Base-by-base conservation (phyloP, 2,113 vertebrate species). In the Sylvia atricapilla region DNA sequence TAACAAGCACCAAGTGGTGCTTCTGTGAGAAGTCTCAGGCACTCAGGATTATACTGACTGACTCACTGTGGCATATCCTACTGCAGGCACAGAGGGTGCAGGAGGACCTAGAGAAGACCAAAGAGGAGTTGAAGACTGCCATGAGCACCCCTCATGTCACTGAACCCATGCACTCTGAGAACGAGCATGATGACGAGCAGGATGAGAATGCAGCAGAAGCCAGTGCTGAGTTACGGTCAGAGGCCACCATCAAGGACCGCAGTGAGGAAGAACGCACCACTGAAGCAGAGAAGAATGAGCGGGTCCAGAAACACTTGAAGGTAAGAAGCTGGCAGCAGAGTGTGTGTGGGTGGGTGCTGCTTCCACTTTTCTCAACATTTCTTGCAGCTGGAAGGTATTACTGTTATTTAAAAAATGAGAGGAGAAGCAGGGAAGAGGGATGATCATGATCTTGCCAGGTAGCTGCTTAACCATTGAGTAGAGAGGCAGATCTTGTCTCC, bases 181-280 rank as follows among this genome's bases (percentile, higher is more conserved):
- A 99, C 2, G 99, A 99, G 50, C 98, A 99, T 0, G 98, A 98
- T 8, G 99, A 99, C 7, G 99, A 99, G 91, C 99, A 99, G 58
- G 99, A 99, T 41, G 99, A 99, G 97, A 99, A 98, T 2, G 98
- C 98, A 0, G 99, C 99, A 2, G 99, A 99, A 92, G 99, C 99
- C 96, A 99, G 99, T 2, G 99, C 99, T 6, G 99, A 99, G 66
- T 95, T 99, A 13, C 97, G 97, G 8, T 96, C 98, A 0, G 99
- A 98, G 5, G 99, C 97, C 49, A 98, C 98, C 31, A 98, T 98
- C 97, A 99, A 99, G 94, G 99, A 99, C 97, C 99, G 99, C 97
- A 99, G 99, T 2, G 99, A 99, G 88, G 99, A 99, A 94, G 98
- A 99, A 78, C 98, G 99, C 59, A 99, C 99, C 97, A 99, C 99